Conservation (phyloP, 2,797 vertebrate species). For the Muscicapa comitata region DNA sequence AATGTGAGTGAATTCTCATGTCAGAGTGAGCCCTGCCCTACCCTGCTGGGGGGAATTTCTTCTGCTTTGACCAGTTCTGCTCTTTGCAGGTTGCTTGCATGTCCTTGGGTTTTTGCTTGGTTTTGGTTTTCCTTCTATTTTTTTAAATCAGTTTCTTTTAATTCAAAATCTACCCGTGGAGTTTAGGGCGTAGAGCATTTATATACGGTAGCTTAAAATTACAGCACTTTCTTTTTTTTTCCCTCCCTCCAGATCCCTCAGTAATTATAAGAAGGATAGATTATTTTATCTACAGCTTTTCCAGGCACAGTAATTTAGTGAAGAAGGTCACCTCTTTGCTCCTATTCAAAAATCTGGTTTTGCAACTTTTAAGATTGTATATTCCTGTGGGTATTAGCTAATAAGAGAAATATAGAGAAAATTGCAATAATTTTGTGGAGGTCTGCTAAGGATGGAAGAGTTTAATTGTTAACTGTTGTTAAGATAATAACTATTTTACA, state of each 20-base stretch:
- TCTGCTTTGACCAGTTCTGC: neutral
- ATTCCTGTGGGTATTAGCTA: neutral
- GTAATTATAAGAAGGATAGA: constrained; percentile 21
- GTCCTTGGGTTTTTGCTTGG: neutral
- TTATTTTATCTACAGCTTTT: constrained; percentile 44
- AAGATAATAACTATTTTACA: neutral
- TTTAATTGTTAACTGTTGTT: neutral
- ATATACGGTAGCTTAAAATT: neutral
- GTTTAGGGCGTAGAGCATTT: neutral
- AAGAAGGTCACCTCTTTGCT: neutral
- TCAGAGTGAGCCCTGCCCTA: neutral
- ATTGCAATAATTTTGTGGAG: neutral
- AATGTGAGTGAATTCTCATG: neutral
- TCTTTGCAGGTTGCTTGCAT: fast-evolving
- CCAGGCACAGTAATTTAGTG: neutral
- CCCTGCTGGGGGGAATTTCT: fast-evolving
- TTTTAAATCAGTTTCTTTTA: neutral
- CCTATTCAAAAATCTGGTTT: neutral
- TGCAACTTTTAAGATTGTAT: neutral
- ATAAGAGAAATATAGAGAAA: neutral
- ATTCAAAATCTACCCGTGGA: neutral
- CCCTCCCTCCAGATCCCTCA: neutral
- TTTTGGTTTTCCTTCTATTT: neutral
- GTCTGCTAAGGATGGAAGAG: neutral
- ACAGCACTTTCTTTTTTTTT: neutral